Base-by-base conservation (phyloP, 1,140 invertebrate genomes). In the Papilio machaon region DNA sequence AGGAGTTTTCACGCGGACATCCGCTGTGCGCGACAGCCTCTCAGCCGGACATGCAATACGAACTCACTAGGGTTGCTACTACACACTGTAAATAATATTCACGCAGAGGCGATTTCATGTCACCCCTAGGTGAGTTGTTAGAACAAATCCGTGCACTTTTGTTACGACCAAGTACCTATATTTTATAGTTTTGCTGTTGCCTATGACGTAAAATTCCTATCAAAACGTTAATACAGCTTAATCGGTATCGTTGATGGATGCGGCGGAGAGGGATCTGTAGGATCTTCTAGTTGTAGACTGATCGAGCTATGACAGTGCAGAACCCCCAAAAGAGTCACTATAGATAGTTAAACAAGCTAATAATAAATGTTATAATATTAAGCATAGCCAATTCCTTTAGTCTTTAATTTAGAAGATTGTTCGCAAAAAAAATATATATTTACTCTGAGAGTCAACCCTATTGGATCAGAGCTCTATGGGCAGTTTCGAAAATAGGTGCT, bases 1-100 rank as follows among this genome's bases (percentile, higher is more conserved):
- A 85, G 77, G 82, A 87, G 85, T 60, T 90, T 90, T 91, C 88
- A 87, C 86, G 83, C 83, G 82, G 70, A 43, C 74, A 86, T 87
- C 82, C 80, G 79, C 85, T 88, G 88, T 58, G 80, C 83, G 79
- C 89, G 91, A 92, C 91, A 90, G 86, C 85, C 85, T 85, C 88
- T 89, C 86, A 79, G 78, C 73, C 67, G 81, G 30, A 79, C 58
- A 79, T 46, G 54, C 77, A 80, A 70, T 70, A 15, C 64, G 80
- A 82, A 74, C 35, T 67, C 67, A 43, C 10, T 86, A 90, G 90
- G 90, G 90, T 81, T 88, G 86, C 47, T 80, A 78, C 47, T 80
- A 78, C 30, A 4, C 38, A 70, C 13, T 70, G 64, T 11, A 15
- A 70, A 70, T 7, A 15, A 70, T 70, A 35, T 70, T 64, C 17